Evolutionary conservation across 1,140 invertebrate genomes (phyloP).

Genomic region (Tetramorium simillimum): DNA sequence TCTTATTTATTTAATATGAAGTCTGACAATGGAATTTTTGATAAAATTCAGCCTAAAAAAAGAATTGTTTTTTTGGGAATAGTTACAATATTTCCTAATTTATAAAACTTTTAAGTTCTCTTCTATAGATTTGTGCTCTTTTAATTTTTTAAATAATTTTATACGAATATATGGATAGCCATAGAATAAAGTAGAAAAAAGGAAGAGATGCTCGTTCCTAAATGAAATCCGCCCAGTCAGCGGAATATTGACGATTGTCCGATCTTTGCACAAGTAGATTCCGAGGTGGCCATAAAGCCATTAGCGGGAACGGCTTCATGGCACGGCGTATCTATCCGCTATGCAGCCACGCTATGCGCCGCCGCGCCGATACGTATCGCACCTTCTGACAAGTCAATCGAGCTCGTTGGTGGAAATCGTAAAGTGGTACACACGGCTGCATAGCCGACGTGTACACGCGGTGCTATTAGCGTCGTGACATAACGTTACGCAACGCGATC

Average conservation of each 20-base stretch:
- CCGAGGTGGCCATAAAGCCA: conserved; percentile 30
- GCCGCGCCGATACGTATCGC: conserved; percentile 43
- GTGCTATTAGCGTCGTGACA: conserved; percentile 59
- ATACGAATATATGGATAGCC: no score
- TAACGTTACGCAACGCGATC: conserved; percentile 65
- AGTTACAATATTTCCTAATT: background rate
- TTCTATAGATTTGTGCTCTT: background rate
- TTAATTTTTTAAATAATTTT: background rate
- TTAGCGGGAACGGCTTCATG: conserved; percentile 44
- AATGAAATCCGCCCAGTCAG: background rate
- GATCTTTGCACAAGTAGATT: background rate
- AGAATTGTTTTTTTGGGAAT: background rate
- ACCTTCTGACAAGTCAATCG: conserved; percentile 52
- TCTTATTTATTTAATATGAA: background rate
- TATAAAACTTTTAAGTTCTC: background rate
- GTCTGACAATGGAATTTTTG: background rate
- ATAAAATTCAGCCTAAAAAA: no score
- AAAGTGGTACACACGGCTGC: conserved; percentile 50
- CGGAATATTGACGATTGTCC: conserved; percentile 18
- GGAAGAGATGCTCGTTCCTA: background rate
- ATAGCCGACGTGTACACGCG: conserved; percentile 34
- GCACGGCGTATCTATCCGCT: conserved; percentile 27
- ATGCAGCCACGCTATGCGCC: background rate
- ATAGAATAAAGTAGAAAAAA: background rate
- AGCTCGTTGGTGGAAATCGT: conserved; percentile 56